A percentile compares a stretch with the other conserved stretches of the same genome.
phyloP scores from a whole-genome alignment of 2,113 vertebrate genomes.

The Pangasianodon gigas region DNA sequence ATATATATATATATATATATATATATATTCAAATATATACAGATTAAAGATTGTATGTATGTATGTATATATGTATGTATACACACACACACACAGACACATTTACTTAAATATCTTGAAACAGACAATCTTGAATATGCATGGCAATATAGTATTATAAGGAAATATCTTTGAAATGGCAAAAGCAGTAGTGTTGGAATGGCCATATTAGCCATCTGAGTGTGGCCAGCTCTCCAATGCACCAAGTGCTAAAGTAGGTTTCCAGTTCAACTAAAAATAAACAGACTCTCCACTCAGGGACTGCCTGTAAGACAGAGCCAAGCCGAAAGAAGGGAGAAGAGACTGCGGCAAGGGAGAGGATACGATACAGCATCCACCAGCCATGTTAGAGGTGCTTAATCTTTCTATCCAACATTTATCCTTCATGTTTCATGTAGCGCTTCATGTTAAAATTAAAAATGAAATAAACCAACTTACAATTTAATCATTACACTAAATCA shows the following conservation, averaged over 20 bases:
- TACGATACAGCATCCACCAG: conserved; percentile 48
- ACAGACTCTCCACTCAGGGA: conserved; percentile 61
- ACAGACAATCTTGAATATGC: background rate
- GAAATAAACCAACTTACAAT: background rate
- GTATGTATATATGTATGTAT: too few species aligned
- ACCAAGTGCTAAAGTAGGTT: conserved; percentile 76
- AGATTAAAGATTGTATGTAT: too few species aligned
- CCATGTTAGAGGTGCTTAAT: background rate
- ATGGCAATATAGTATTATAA: background rate
- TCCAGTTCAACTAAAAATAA: conserved; percentile 82
- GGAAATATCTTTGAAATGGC: conserved; percentile 29
- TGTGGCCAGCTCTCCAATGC: conserved; percentile 59
- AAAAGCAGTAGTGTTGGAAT: conserved; percentile 30
- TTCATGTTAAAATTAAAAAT: background rate
- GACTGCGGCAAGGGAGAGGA: conserved; percentile 61
- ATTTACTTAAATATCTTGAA: background rate
- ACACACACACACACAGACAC: background rate
- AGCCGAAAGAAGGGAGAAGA: conserved; percentile 36
- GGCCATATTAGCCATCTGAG: conserved; percentile 46
- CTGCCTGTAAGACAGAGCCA: conserved; percentile 45
- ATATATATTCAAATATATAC: too few species aligned
- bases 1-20: too few species aligned
- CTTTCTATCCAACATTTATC: conserved; percentile 14
- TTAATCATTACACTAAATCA: conserved; percentile 16
- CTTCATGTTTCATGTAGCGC: background rate